Evolutionary conservation across 2,797 vertebrate genomes (phyloP).

Genomic region (Danio aesculapii): DNA sequence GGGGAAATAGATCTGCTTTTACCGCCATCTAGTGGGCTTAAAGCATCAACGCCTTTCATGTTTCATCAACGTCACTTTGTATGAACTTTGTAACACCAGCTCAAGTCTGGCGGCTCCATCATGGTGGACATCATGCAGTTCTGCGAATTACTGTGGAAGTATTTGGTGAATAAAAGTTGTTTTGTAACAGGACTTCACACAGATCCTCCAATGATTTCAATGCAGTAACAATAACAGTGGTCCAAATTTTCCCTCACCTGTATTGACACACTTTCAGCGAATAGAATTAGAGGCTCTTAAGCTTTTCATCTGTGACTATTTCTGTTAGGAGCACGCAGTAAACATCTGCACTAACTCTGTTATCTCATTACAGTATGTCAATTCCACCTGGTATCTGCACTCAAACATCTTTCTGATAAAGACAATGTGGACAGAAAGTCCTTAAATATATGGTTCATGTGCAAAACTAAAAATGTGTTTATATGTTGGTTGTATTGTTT

Average conservation of each 20-base stretch:
- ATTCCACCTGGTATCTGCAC: conserved; percentile 32
- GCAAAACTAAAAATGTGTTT: conserved; percentile 25
- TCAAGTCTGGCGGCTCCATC: background rate
- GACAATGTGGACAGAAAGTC: conserved; percentile 2
- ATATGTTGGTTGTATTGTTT: conserved; percentile 13
- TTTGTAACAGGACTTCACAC: background rate
- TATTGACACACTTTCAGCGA: conserved; percentile 4
- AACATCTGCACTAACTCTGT: conserved; percentile 37
- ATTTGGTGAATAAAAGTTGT: conserved; percentile 16
- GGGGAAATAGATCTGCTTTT: conserved; percentile 29
- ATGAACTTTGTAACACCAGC: conserved; percentile 26
- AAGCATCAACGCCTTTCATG: conserved; percentile 27
- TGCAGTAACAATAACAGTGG: background rate
- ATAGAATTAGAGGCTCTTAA: conserved; percentile 30
- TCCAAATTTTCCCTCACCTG: background rate
- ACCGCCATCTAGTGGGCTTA: conserved; percentile 56
- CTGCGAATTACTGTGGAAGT: background rate
- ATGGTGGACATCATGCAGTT: background rate
- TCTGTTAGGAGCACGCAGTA: conserved; percentile 19
- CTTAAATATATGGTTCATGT: conserved; percentile 20
- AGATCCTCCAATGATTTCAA: background rate
- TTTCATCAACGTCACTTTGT: conserved; percentile 3
- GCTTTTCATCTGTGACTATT: conserved; percentile 15
- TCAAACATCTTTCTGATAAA: background rate
- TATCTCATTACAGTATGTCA: conserved; percentile 50